phyloP scores from a whole-genome alignment of 2,888 invertebrate genomes.

The Scrobipalpa costella region DNA sequence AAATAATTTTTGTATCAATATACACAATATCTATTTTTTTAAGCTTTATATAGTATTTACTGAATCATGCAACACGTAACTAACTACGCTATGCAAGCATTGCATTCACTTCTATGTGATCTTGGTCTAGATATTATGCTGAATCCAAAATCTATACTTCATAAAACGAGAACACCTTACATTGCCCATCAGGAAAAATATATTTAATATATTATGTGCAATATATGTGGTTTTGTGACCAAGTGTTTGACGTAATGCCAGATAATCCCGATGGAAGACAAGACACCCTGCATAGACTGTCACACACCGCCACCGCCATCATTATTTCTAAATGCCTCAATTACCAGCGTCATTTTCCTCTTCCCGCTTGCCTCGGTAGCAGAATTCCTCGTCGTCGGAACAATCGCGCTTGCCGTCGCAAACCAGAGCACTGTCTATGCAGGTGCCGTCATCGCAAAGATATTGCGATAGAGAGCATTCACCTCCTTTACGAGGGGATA shows the following conservation, averaged over 20 bases:
- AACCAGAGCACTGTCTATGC: slow-evolving; percentile 78
- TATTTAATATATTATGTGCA: neutral
- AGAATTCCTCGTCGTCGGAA: slow-evolving; percentile 83
- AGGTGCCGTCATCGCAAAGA: slow-evolving; percentile 81
- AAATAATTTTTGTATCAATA: too few relatives aligned
- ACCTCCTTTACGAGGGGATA: slow-evolving; percentile 59
- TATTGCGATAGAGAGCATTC: slow-evolving; percentile 69
- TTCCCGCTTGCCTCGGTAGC: slow-evolving; percentile 71
- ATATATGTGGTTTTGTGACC: neutral
- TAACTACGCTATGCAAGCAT: too few relatives aligned
- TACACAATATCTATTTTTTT: too few relatives aligned
- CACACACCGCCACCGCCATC: slow-evolving; percentile 19
- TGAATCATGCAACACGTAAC: too few relatives aligned
- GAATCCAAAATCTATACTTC: too few relatives aligned
- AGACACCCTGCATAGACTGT: slow-evolving; percentile 10
- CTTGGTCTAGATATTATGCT: too few relatives aligned
- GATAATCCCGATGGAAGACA: neutral
- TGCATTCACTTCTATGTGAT: too few relatives aligned
- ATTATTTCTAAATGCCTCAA: slow-evolving; percentile 9
- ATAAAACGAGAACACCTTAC: too few relatives aligned
- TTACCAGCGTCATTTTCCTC: slow-evolving; percentile 31
- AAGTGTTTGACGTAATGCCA: neutral
- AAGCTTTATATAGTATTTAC: too few relatives aligned
- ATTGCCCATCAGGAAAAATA: too few relatives aligned
- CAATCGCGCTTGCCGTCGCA: slow-evolving; percentile 84